Conservation (phyloP, 2,797 vertebrate genomes). For the Urophycis tenuis region DNA sequence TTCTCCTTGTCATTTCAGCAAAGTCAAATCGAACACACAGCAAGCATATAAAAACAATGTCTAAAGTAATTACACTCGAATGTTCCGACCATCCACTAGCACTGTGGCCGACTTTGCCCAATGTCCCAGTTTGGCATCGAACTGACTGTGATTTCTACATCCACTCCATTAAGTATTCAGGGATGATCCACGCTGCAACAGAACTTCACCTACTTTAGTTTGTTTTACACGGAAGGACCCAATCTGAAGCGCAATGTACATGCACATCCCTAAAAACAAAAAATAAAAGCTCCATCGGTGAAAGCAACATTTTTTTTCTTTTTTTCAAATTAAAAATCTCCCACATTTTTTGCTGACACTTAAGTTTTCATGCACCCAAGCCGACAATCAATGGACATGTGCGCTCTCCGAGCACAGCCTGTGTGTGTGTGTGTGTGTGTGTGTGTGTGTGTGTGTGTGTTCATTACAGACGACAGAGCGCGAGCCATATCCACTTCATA, state of each 20-base stretch:
- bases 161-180: constrained; percentile 25
- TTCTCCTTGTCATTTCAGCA: constrained; percentile 34
- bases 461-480: constrained; percentile 41
- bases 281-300: constrained; percentile 48
- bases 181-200: constrained; percentile 34
- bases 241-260: constrained; percentile 66
- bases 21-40: constrained; percentile 45
- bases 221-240: constrained; percentile 60
- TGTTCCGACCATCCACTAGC: constrained; percentile 25
- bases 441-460: too few relatives aligned
- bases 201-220: constrained; percentile 35
- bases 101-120: constrained; percentile 15
- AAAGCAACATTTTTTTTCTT: constrained; percentile 39
- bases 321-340: constrained; percentile 30
- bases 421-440: too few relatives aligned
- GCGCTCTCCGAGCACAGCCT: constrained; percentile 17
- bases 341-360: constrained; percentile 48
- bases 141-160: constrained; percentile 24
- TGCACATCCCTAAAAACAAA: constrained; percentile 48
- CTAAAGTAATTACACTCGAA: constrained; percentile 30
- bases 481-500: constrained; percentile 55
- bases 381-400: constrained; percentile 44
- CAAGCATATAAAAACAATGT: constrained; percentile 50
- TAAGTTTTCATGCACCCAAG: constrained; percentile 66
- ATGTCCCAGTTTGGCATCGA: constrained; percentile 36